Percentiles rank a stretch among this genome's conserved stretches.
Evolutionary conservation across 2,888 invertebrate genomes (phyloP).

Genomic region (Byasa hedistus): DNA sequence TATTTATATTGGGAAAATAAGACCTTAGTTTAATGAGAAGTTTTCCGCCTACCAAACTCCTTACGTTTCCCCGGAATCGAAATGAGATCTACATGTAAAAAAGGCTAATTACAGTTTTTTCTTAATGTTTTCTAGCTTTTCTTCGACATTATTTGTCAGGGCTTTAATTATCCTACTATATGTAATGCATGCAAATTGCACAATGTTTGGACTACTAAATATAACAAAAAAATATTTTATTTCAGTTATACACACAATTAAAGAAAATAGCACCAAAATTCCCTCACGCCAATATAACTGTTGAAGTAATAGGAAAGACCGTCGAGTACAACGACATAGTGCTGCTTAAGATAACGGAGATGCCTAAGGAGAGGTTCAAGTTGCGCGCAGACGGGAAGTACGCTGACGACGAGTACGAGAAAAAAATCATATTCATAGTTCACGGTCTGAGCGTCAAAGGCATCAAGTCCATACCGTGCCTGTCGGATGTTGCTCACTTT

Average conservation of each 20-base stretch:
- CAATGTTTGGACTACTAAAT: constrained; percentile 6
- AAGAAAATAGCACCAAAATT: constrained; percentile 38
- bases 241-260: constrained; percentile 50
- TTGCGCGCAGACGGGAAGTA: constrained; percentile 48
- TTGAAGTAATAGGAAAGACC: constrained; percentile 52
- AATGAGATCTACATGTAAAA: too few relatives aligned
- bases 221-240: constrained; percentile 17
- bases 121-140: too few relatives aligned
- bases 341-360: constrained; percentile 46
- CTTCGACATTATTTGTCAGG: too few relatives aligned
- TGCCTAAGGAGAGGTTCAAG: constrained; percentile 40
- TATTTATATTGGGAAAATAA: too few relatives aligned
- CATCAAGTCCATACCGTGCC: constrained; percentile 36
- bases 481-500: constrained; percentile 37
- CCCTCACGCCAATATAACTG: constrained; percentile 44
- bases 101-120: too few relatives aligned
- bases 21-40: too few relatives aligned
- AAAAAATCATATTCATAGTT: constrained; percentile 66
- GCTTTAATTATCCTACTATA: too few relatives aligned
- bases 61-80: too few relatives aligned
- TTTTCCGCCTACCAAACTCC: too few relatives aligned
- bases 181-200: too few relatives aligned
- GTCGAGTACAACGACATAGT: constrained; percentile 61
- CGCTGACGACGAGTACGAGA: constrained; percentile 51
- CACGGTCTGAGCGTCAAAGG: constrained; percentile 62